phyloP scores from a whole-genome alignment of 1,140 invertebrate genomes.

The Aphelenchoides fujianensis region DNA sequence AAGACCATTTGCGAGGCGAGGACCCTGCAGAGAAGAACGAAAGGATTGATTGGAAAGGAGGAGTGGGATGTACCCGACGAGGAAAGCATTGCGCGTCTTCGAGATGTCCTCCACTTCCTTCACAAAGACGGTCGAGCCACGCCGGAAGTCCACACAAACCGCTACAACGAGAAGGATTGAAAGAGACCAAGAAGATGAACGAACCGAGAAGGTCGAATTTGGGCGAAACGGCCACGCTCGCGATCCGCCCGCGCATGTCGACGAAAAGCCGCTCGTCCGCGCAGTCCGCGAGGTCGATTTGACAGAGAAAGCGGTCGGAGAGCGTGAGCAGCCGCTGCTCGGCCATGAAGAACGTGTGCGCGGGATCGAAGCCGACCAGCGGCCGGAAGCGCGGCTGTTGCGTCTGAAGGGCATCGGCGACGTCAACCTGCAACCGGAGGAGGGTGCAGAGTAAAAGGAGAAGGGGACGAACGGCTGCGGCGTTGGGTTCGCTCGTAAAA shows the following conservation, averaged over 20 bases:
- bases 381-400: constrained; percentile 25
- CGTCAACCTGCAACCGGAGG: too few relatives aligned
- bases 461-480: too few relatives aligned
- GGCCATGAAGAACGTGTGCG: background rate
- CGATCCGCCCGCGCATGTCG: constrained; percentile 21
- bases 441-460: too few relatives aligned
- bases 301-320: constrained; percentile 26
- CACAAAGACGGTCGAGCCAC: constrained; percentile 27
- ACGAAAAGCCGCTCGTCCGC: constrained; percentile 27
- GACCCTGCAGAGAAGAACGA: constrained; percentile 20
- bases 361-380: constrained; percentile 27
- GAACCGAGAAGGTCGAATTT: constrained; percentile 24
- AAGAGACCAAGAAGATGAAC: too few relatives aligned
- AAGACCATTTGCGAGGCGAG: constrained; percentile 31
- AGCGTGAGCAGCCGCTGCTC: constrained; percentile 10
- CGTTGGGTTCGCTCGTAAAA: constrained; percentile 31
- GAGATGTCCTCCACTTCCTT: constrained; percentile 25
- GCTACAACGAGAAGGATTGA: too few relatives aligned
- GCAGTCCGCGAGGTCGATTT: constrained; percentile 29
- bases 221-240: constrained; percentile 10
- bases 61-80: background rate
- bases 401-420: constrained; percentile 11
- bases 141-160: constrained; percentile 26
- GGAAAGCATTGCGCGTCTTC: constrained; percentile 25
- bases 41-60: background rate